These are phyloP conservation scores for Pangasius djambal DNA, from an alignment of 2,797 vertebrate species.

Conservation along the genomic window DNA sequence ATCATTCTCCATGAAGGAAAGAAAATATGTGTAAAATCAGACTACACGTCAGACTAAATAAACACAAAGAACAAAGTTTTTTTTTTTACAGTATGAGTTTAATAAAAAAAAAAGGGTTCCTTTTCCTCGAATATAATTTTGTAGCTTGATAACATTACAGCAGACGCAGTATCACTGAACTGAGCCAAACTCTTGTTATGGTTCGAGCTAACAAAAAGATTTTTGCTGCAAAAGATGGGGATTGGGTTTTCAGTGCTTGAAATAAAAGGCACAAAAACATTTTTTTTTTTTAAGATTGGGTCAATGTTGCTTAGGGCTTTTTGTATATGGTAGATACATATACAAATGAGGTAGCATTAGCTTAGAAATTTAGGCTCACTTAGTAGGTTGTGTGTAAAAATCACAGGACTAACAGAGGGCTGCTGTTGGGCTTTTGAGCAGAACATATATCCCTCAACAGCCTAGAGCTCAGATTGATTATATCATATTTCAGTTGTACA, in stretches of 20 bases:
- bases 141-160: not conserved
- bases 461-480: not conserved
- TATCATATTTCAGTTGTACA: not conserved
- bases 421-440: not conserved
- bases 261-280: not conserved
- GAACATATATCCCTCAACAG: not conserved
- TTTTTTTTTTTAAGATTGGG: not conserved
- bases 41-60: constrained; percentile 8
- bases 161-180: not conserved
- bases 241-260: not conserved
- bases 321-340: not conserved
- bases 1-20: constrained; percentile 38
- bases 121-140: not conserved
- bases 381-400: not conserved
- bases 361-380: not conserved
- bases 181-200: constrained; percentile 4
- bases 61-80: not conserved
- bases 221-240: not conserved
- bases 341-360: not conserved
- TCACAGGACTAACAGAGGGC: not conserved
- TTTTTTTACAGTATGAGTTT: not conserved
- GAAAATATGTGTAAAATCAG: constrained; percentile 8
- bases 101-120: not conserved
- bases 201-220: not conserved
- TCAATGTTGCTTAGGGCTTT: not conserved